Conservation (phyloP, 2,113 vertebrate genomes). For the Tricholaema leucomelas region DNA sequence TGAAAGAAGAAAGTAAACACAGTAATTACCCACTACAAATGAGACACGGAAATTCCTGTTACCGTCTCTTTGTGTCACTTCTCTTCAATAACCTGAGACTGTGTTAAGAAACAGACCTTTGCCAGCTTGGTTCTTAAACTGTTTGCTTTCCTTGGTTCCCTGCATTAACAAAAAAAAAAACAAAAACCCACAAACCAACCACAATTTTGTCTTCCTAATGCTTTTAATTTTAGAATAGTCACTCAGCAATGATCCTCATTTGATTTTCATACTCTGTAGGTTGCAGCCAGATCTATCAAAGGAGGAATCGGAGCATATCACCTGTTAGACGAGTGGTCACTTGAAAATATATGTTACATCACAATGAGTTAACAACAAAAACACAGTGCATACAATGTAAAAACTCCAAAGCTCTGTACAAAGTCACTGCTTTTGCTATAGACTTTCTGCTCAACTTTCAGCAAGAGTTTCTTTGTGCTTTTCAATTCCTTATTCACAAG, state of each 20-base stretch:
- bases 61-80: background rate
- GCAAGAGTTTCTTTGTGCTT: background rate
- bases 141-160: background rate
- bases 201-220: background rate
- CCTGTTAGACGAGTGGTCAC: background rate
- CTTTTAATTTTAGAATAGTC: background rate
- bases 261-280: slow-evolving; percentile 28
- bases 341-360: slow-evolving; percentile 50
- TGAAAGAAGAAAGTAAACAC: background rate
- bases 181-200: background rate
- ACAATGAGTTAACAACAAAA: background rate
- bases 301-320: slow-evolving; percentile 9
- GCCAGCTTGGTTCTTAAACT: background rate
- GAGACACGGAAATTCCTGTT: background rate
- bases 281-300: slow-evolving; percentile 24
- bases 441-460: background rate
- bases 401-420: background rate
- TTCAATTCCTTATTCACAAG: background rate
- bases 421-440: background rate
- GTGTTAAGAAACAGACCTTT: background rate
- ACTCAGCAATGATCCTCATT: slow-evolving; percentile 16
- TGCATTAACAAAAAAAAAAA: background rate
- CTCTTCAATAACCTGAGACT: background rate
- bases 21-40: background rate
- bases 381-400: rapidly evolving